These are phyloP conservation scores for Brachystomella parvula DNA, from an alignment of 1,140 invertebrate species.

Conservation along the genomic window DNA sequence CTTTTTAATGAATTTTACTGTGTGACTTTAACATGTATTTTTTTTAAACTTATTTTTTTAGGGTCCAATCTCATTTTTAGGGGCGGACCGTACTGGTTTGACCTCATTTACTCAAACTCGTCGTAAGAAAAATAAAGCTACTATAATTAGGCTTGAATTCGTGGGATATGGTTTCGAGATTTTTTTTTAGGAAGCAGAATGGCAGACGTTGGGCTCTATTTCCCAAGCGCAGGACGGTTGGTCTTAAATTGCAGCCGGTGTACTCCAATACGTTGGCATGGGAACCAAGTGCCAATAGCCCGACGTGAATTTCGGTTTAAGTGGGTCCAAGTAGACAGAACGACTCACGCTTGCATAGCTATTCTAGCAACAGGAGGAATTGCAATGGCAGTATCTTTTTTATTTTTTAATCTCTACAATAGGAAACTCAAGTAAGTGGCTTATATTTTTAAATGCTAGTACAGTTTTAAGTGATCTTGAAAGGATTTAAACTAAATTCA, in stretches of 20 bases:
- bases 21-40: slow-evolving; percentile 1
- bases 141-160: no score
- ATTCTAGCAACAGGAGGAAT: slow-evolving; percentile 66
- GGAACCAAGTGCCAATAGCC: slow-evolving; percentile 66
- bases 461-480: not conserved
- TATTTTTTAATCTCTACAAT: slow-evolving; percentile 80
- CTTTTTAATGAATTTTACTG: not conserved
- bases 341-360: slow-evolving; percentile 60
- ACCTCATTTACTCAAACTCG: slow-evolving; percentile 78
- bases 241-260: slow-evolving; percentile 64
- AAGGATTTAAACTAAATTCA: not conserved
- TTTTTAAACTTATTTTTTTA: slow-evolving; percentile 44
- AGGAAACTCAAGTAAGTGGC: slow-evolving; percentile 67
- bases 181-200: slow-evolving; percentile 53
- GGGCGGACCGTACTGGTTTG: slow-evolving; percentile 72
- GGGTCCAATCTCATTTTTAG: slow-evolving; percentile 78
- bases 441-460: not conserved
- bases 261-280: slow-evolving; percentile 60
- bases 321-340: slow-evolving; percentile 64
- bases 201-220: slow-evolving; percentile 64
- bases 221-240: slow-evolving; percentile 46
- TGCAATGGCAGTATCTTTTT: slow-evolving; percentile 63
- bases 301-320: slow-evolving; percentile 60
- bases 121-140: slow-evolving; percentile 49
- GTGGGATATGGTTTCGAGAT: no score